These are phyloP conservation scores for Nymphalis urticae DNA, from an alignment of 2,888 invertebrate species.

Conservation along the genomic window DNA sequence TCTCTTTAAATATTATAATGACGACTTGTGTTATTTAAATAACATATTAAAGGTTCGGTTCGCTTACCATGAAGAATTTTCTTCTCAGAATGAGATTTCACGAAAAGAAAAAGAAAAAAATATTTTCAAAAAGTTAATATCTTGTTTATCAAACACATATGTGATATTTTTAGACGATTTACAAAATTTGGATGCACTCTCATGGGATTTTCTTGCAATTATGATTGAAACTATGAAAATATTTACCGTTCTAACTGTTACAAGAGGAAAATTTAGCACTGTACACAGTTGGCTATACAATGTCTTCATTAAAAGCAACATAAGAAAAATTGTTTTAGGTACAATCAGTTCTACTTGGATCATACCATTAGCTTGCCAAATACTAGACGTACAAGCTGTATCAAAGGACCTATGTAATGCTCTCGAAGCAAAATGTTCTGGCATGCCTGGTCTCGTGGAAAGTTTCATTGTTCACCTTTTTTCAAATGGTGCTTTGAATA, in stretches of 20 bases:
- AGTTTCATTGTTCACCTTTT: slow-evolving; percentile 75
- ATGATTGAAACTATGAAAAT: slow-evolving; percentile 62
- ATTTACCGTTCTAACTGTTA: slow-evolving; percentile 61
- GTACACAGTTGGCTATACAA: slow-evolving; percentile 68
- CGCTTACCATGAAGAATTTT: slow-evolving; percentile 68
- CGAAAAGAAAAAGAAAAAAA: slow-evolving; percentile 64
- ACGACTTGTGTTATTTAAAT: slow-evolving; percentile 81
- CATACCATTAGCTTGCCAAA: slow-evolving; percentile 81
- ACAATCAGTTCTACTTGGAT: slow-evolving; percentile 66
- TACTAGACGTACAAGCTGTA: slow-evolving; percentile 81
- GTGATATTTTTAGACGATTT: slow-evolving; percentile 76
- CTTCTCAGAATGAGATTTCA: slow-evolving; percentile 57
- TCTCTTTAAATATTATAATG: slow-evolving; percentile 55
- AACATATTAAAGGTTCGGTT: slow-evolving; percentile 77
- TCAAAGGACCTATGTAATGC: slow-evolving; percentile 76
- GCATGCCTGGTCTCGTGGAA: slow-evolving; percentile 79
- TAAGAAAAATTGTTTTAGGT: slow-evolving; percentile 69
- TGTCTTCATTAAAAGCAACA: slow-evolving; percentile 62
- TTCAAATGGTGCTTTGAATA: slow-evolving; percentile 69
- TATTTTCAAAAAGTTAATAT: slow-evolving; percentile 65
- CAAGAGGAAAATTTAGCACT: slow-evolving; percentile 66
- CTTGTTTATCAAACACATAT: slow-evolving; percentile 52
- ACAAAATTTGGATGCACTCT: slow-evolving; percentile 71
- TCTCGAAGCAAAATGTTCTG: slow-evolving; percentile 69
- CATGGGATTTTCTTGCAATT: slow-evolving; percentile 69